Evolutionary conservation across 2,888 invertebrate genomes (phyloP).

Genomic region (Melieria picta): DNA sequence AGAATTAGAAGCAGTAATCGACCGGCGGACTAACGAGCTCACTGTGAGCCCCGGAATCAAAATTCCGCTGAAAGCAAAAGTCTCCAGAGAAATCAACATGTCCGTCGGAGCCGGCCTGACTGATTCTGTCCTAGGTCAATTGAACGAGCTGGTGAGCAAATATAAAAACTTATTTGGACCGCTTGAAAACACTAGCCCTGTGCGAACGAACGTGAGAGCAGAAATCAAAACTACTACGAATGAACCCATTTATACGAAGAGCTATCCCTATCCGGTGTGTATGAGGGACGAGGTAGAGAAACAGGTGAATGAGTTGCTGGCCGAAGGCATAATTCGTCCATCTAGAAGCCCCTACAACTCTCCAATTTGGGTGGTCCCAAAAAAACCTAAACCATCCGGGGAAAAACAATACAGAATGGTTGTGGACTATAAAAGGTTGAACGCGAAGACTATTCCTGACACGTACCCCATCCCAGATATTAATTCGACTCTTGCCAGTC

Average conservation of each 20-base stretch:
- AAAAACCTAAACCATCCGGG: slow-evolving; percentile 39
- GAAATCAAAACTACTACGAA: slow-evolving; percentile 51
- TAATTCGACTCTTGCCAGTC: slow-evolving; percentile 24
- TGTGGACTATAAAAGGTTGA: slow-evolving; percentile 42
- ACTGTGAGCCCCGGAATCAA: slow-evolving; percentile 8
- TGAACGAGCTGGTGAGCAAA: slow-evolving; percentile 13
- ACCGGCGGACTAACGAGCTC: slow-evolving; percentile 29
- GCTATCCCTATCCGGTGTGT: slow-evolving; percentile 57
- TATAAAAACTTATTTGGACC: slow-evolving; percentile 19
- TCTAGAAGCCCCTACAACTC: slow-evolving; percentile 49
- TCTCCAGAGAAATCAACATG: slow-evolving; percentile 11
- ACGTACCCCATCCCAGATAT: no score
- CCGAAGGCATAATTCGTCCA: slow-evolving; percentile 51
- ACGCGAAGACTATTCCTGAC: slow-evolving; percentile 41
- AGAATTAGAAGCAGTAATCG: slow-evolving; percentile 37
- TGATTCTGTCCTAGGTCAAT: neutral
- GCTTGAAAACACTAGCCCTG: neutral
- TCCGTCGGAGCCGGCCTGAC: neutral
- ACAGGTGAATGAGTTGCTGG: slow-evolving; percentile 52
- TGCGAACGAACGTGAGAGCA: slow-evolving; percentile 48
- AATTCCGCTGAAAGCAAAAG: neutral
- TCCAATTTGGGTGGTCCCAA: slow-evolving; percentile 15
- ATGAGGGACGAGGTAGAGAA: slow-evolving; percentile 55
- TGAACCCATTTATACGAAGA: slow-evolving; percentile 43
- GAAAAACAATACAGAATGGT: slow-evolving; percentile 43